Percentiles rank a stretch among this genome's conserved stretches.
These are phyloP conservation scores for Vollenhovia emeryi DNA, from an alignment of 1,140 invertebrate species.

Conservation along the genomic window DNA sequence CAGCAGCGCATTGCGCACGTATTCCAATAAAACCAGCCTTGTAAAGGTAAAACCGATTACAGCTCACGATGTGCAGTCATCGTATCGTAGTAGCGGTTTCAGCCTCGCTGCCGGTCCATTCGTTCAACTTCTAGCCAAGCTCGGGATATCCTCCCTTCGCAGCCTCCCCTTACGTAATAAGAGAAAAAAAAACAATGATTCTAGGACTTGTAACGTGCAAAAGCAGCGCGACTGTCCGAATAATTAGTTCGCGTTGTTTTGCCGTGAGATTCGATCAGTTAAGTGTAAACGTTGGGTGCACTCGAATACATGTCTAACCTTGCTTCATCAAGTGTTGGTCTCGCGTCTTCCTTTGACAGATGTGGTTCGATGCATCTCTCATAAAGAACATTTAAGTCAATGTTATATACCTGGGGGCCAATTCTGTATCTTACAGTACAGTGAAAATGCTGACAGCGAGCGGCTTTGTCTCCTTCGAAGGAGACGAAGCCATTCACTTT, in stretches of 20 bases:
- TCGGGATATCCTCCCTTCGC: not conserved
- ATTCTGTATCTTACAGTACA: too few relatives aligned
- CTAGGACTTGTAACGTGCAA: not conserved
- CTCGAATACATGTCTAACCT: conserved; percentile 22
- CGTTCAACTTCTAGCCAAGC: not conserved
- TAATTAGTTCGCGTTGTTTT: not conserved
- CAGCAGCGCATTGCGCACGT: conserved; percentile 78
- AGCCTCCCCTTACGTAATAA: conserved; percentile 64
- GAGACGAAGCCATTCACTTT: too few relatives aligned
- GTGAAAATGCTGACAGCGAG: too few relatives aligned
- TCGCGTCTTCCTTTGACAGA: conserved; percentile 16
- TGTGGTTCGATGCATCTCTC: not conserved
- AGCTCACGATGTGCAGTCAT: not conserved
- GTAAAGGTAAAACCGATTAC: conserved; percentile 76
- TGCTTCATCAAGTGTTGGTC: not conserved
- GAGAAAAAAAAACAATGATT: conserved; percentile 35
- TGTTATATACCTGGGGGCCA: too few relatives aligned
- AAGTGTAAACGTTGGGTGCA: not conserved
- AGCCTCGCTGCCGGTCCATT: not conserved
- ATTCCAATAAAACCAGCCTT: conserved; percentile 81
- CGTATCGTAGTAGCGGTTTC: not conserved
- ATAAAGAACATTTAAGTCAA: not conserved
- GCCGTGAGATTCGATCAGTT: not conserved
- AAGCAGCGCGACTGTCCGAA: not conserved
- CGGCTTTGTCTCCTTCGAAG: too few relatives aligned